Conservation (phyloP, 1,140 invertebrate genomes). For the Periplaneta americana region DNA sequence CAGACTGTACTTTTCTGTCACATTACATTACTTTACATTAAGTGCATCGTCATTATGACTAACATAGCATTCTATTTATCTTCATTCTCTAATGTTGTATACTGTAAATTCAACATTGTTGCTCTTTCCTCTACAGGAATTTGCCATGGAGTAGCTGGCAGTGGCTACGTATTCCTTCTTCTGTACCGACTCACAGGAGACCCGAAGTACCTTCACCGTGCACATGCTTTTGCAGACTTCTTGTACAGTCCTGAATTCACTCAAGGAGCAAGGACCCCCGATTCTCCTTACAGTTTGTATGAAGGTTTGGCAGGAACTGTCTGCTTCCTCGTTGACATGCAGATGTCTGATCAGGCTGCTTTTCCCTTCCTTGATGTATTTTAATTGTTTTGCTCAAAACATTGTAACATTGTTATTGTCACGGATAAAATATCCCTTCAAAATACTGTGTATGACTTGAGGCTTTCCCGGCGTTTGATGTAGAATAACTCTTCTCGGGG, state of each 20-base stretch:
- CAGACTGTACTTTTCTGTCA: no score
- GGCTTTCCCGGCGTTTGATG: no score
- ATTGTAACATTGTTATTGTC: no score
- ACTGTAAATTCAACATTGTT: no score
- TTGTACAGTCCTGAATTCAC: slow-evolving; percentile 61
- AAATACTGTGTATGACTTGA: no score
- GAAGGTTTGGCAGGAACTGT: slow-evolving; percentile 82
- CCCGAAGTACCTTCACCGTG: slow-evolving; percentile 63
- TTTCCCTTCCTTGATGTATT: slow-evolving; percentile 86
- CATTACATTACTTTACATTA: no score
- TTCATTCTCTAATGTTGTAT: no score
- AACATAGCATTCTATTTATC: no score
- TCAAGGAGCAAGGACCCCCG: slow-evolving; percentile 63
- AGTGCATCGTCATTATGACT: no score
- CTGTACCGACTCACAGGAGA: slow-evolving; percentile 71
- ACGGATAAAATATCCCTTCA: no score
- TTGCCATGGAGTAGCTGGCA: slow-evolving; percentile 83
- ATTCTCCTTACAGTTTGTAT: slow-evolving; percentile 75
- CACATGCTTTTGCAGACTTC: slow-evolving; percentile 71
- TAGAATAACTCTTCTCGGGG: no score
- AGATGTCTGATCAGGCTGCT: slow-evolving; percentile 62
- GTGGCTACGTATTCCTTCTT: slow-evolving; percentile 77
- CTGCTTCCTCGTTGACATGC: slow-evolving; percentile 73
- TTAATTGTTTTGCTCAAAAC: slow-evolving; percentile 22
- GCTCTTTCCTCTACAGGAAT: slow-evolving; percentile 52